Evolutionary conservation across 2,113 vertebrate genomes (phyloP).

Genomic region (Notiomystis cincta): DNA sequence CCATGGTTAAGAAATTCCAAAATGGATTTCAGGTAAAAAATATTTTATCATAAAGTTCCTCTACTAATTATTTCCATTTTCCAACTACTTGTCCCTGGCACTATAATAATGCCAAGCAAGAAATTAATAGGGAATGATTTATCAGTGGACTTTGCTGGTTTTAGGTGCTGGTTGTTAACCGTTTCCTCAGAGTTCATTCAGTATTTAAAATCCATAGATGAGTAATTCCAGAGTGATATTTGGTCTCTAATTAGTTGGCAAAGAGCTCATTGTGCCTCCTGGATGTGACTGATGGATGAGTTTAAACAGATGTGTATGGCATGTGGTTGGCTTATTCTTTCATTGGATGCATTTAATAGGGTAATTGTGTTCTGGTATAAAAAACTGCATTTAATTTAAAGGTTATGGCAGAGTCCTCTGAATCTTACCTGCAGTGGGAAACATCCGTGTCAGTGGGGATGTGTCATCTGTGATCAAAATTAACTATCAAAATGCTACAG

Average conservation of each 20-base stretch:
- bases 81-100: not conserved
- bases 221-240: not conserved
- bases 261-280: not conserved
- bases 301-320: not conserved
- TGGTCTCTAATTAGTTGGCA: not conserved
- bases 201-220: not conserved
- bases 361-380: not conserved
- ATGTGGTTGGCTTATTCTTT: not conserved
- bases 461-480: not conserved
- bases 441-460: rapidly evolving
- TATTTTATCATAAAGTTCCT: not conserved
- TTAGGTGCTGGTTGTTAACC: not conserved
- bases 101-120: not conserved
- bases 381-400: not conserved
- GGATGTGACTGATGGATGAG: not conserved
- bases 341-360: not conserved
- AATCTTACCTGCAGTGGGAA: not conserved
- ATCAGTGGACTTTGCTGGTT: not conserved
- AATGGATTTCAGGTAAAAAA: not conserved
- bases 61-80: not conserved
- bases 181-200: not conserved
- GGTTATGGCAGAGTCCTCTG: not conserved
- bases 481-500: not conserved
- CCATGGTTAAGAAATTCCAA: not conserved
- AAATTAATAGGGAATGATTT: not conserved